Percentiles rank a stretch among this genome's conserved stretches.
These are phyloP conservation scores for Poeciliopsis gracilis DNA, from an alignment of 2,797 vertebrate genomes.

Conservation along the genomic window DNA sequence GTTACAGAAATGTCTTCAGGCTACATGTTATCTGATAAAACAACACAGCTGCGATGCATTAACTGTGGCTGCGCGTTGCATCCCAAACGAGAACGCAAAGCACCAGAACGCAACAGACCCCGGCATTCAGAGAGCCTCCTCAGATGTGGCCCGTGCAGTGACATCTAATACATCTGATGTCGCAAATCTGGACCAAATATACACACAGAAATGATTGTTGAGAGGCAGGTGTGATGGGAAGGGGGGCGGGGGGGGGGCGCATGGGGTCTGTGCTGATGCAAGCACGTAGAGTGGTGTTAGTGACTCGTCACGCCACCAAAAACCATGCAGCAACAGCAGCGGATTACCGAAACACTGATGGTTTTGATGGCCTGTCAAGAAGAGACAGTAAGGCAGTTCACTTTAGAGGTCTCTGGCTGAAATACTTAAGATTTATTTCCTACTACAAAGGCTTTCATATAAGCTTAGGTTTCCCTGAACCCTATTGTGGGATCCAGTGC, in stretches of 20 bases:
- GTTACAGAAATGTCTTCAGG: constrained; percentile 46
- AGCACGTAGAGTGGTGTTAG: constrained; percentile 54
- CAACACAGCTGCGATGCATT: constrained; percentile 60
- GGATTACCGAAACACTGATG: constrained; percentile 82
- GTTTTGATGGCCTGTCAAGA: constrained; percentile 78
- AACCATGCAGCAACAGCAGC: constrained; percentile 65
- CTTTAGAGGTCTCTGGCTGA: constrained; percentile 15
- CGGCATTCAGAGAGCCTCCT: constrained; percentile 32
- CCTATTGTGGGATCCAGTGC: constrained; percentile 11
- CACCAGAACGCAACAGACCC: constrained; percentile 20
- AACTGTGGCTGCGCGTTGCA: constrained; percentile 31
- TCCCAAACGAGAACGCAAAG: constrained; percentile 36
- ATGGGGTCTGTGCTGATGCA: constrained; percentile 14
- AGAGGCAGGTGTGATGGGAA: constrained; percentile 30
- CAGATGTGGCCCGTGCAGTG: constrained; percentile 36
- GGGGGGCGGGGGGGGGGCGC: background rate
- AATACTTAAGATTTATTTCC: constrained; percentile 3
- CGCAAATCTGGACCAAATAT: constrained; percentile 6
- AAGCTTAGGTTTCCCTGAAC: constrained; percentile 6
- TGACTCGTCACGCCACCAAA: constrained; percentile 58
- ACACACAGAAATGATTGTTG: constrained; percentile 20
- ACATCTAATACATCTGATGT: constrained; percentile 51
- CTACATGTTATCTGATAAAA: constrained; percentile 53
- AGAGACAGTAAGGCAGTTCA: constrained; percentile 56
- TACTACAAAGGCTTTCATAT: constrained; percentile 1